Evolutionary conservation across 1,140 invertebrate species (phyloP), one percentile per base, ranked within the genome.

Genomic region (Sipha flava): DNA sequence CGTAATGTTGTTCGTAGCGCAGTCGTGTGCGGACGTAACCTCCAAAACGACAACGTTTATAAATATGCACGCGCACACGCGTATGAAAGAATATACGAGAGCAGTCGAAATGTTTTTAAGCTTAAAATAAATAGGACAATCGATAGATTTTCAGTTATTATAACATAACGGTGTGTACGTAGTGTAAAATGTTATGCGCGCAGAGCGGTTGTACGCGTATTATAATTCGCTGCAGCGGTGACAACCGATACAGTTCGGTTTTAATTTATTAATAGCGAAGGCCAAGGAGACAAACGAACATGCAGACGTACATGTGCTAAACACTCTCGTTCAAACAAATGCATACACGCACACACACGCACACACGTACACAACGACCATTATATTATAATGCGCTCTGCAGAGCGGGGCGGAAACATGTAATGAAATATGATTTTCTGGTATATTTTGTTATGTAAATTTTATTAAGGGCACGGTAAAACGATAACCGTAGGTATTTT

Each of bases 231-330:
- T 37, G 31, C n/a, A 23, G 49, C 26, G 29, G 29, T 23, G 23
- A 21, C 31, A 43, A 37, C n/a, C 52, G 34, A 77, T 59, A 43
- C 52, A 7, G 37, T 77, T 77, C 59, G 26, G 73, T 77, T 77
- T 77, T 43, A 59, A 59, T 77, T 77, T 77, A 77, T 77, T 77
- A 77, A 77, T 59, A 77, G 73, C 73, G 73, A 77, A 77, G 52
- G 73, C 52, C 73, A 59, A 77, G 73, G 73, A 54, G 52, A 59
- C 47, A 26, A 12, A 14, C 31, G 49, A 31, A n/a, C 18, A 57
- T 3, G 47, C 29, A 75, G 72, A 57, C 52, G 31, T 57, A 52
- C 72, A 75, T 75, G 72, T 57, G 72, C 14, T 75, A 40, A 57
- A 40, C 49, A 75, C 52, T 54, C 72, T 31, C 18, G 21, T 34